These are phyloP conservation scores for Lindbergichthys nudifrons DNA, from an alignment of 2,797 vertebrate genomes.

Conservation along the genomic window DNA sequence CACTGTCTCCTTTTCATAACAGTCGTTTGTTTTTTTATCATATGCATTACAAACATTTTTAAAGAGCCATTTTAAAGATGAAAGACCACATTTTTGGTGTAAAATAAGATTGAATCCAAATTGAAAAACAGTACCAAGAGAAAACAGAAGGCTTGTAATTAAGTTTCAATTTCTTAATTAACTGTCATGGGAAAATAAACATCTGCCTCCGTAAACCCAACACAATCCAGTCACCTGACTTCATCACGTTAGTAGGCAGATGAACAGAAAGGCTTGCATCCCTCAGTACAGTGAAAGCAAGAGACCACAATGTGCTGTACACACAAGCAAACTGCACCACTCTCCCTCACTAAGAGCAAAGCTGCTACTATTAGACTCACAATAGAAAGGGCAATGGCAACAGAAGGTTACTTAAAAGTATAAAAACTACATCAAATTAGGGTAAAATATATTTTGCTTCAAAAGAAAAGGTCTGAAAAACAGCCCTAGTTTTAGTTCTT, in stretches of 20 bases:
- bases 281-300: background rate
- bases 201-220: background rate
- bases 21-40: background rate
- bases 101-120: background rate
- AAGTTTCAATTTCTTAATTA: background rate
- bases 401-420: background rate
- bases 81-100: background rate
- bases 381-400: constrained; percentile 30
- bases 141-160: background rate
- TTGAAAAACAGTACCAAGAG: background rate
- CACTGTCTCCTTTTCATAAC: background rate
- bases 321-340: background rate
- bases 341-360: constrained; percentile 1
- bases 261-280: background rate
- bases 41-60: background rate
- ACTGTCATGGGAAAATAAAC: background rate
- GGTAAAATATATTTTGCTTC: background rate
- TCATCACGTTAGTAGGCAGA: background rate
- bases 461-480: background rate
- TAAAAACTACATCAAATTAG: constrained; percentile 26
- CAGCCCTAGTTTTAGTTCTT: background rate
- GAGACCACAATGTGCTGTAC: background rate
- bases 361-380: constrained; percentile 15
- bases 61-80: background rate
- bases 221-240: background rate